A percentile compares a stretch with the other conserved stretches of the same genome.
Evolutionary conservation across 2,797 vertebrate genomes (phyloP).

Genomic region (Molossus molossus): DNA sequence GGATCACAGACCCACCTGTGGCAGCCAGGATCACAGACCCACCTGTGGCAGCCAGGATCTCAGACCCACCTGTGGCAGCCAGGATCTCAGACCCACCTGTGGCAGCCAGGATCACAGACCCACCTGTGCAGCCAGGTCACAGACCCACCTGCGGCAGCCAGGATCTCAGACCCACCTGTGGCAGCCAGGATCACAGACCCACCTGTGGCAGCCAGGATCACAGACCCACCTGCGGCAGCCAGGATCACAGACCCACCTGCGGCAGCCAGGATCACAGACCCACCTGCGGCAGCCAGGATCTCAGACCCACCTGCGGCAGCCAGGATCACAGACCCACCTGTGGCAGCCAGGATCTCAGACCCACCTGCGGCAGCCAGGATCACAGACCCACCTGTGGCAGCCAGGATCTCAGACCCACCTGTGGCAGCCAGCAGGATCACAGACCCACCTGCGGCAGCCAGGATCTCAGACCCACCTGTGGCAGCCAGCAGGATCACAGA

Average conservation of each 20-base stretch:
- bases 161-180: neutral
- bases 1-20: too few relatives aligned
- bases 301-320: neutral
- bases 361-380: neutral
- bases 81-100: too few relatives aligned
- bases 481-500: neutral
- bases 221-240: too few relatives aligned
- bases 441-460: too few relatives aligned
- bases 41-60: neutral
- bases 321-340: neutral
- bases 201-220: neutral
- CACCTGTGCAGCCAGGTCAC: neutral
- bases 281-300: neutral
- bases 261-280: neutral
- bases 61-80: neutral
- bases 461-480: neutral
- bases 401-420: neutral
- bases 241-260: neutral
- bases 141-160: too few relatives aligned
- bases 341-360: neutral
- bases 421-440: neutral
- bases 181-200: neutral
- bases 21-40: neutral
- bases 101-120: neutral
- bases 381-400: neutral